These are phyloP conservation scores for Volucella bombylans DNA, from an alignment of 2,888 invertebrate genomes.

Conservation along the genomic window DNA sequence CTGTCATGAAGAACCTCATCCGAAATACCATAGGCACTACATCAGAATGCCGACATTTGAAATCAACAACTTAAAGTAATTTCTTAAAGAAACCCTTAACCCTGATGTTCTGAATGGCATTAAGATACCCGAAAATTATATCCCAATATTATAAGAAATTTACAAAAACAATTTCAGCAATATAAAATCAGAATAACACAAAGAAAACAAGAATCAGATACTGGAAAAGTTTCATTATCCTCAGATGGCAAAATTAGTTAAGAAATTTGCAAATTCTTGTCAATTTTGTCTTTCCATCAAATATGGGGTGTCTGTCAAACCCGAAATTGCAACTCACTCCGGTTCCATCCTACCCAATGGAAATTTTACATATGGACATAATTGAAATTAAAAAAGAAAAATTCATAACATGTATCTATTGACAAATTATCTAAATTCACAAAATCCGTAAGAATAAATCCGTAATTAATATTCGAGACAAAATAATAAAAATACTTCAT, in stretches of 20 bases:
- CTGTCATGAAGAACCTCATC: slow-evolving; percentile 34
- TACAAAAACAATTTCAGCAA: slow-evolving; percentile 5
- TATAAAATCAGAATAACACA: slow-evolving; percentile 31
- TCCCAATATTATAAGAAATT: slow-evolving; percentile 42
- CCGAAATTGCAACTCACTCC: slow-evolving; percentile 34
- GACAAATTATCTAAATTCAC: slow-evolving; percentile 43
- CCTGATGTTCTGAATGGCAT: slow-evolving; percentile 39
- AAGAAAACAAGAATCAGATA: slow-evolving; percentile 34
- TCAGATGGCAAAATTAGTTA: background rate
- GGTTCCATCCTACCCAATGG: slow-evolving; percentile 20
- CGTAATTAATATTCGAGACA: background rate
- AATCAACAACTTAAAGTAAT: background rate
- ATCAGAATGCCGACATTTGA: background rate
- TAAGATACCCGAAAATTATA: slow-evolving; percentile 42
- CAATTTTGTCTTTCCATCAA: slow-evolving; percentile 4
- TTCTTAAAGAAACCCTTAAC: slow-evolving; percentile 37
- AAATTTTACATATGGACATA: slow-evolving; percentile 35
- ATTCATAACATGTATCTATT: slow-evolving; percentile 16
- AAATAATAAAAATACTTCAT: background rate
- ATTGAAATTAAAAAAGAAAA: slow-evolving; percentile 28
- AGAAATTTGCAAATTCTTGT: background rate
- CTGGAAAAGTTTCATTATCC: slow-evolving; percentile 32
- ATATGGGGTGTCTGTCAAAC: slow-evolving; percentile 12
- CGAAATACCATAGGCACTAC: slow-evolving; percentile 12
- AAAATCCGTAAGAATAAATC: slow-evolving; percentile 1